phyloP scores from a whole-genome alignment of 2,797 vertebrate species.

The Anabas testudineus region DNA sequence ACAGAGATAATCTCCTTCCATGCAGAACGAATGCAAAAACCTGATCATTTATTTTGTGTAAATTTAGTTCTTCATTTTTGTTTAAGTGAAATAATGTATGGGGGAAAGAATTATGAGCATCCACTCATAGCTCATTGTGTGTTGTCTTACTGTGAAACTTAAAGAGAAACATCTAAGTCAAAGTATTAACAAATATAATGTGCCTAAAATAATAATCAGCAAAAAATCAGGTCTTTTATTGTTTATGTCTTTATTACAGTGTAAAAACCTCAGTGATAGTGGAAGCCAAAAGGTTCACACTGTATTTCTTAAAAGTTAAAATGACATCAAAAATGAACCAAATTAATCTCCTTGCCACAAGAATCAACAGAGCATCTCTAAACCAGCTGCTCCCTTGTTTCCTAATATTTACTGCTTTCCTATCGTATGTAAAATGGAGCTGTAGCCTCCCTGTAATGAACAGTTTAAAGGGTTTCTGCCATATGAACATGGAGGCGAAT shows the following conservation, averaged over 20 bases:
- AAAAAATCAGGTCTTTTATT: too few relatives aligned
- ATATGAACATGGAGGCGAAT: neutral
- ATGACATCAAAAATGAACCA: neutral
- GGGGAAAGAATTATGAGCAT: conserved; percentile 2
- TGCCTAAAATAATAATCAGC: too few relatives aligned
- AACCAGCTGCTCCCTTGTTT: neutral
- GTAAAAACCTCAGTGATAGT: too few relatives aligned
- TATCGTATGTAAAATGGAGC: conserved; percentile 2
- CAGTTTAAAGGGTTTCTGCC: conserved; percentile 1
- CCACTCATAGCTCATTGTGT: neutral
- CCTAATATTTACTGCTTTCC: conserved; percentile 6
- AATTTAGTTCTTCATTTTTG: neutral
- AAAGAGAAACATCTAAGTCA: neutral
- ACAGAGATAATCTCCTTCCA: neutral
- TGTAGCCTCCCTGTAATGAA: conserved; percentile 11
- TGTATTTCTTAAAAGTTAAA: neutral
- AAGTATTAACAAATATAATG: too few relatives aligned
- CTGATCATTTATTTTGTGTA: neutral
- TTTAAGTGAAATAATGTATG: neutral
- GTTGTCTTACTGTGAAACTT: neutral
- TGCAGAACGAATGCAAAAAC: conserved; percentile 3
- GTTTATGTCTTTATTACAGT: too few relatives aligned
- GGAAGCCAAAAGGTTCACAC: too few relatives aligned
- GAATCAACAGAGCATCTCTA: too few relatives aligned
- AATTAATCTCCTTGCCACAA: conserved; percentile 11